Conservation (phyloP, 2,797 vertebrate species). For the Channa striata region DNA sequence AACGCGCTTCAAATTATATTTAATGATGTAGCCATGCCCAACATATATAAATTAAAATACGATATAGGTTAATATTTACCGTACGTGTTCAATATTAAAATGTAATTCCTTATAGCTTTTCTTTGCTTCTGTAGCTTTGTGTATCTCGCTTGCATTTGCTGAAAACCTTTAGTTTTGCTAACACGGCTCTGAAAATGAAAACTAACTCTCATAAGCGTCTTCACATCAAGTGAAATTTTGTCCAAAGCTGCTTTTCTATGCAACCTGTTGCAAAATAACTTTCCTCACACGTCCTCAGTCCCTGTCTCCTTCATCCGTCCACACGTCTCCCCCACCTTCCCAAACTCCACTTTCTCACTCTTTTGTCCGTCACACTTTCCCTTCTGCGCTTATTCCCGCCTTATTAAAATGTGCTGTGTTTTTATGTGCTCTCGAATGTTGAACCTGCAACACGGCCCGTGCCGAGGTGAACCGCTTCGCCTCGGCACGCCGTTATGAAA, state of each 20-base stretch:
- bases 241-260: slow-evolving; percentile 36
- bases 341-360: slow-evolving; percentile 41
- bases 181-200: slow-evolving; percentile 79
- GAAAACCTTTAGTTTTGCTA: slow-evolving; percentile 81
- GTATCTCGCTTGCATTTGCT: slow-evolving; percentile 84
- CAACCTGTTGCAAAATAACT: slow-evolving; percentile 60
- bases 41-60: too few species aligned
- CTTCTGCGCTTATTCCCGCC: slow-evolving; percentile 66
- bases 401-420: slow-evolving; percentile 21
- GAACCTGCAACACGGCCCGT: slow-evolving; percentile 96
- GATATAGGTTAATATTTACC: too few species aligned
- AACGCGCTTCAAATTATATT: too few species aligned
- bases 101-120: not conserved
- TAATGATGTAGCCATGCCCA: too few species aligned
- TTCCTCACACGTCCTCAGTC: slow-evolving; percentile 59
- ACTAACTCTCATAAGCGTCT: slow-evolving; percentile 81
- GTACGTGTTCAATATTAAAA: too few species aligned
- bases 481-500: slow-evolving; percentile 81
- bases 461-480: slow-evolving; percentile 82
- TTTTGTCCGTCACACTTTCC: slow-evolving; percentile 67
- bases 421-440: slow-evolving; percentile 93
- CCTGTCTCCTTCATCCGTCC: not conserved
- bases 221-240: slow-evolving; percentile 73
- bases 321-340: not conserved
- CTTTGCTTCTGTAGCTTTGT: slow-evolving; percentile 82